phyloP scores from a whole-genome alignment of 1,140 invertebrate genomes.

The Apis florea region DNA sequence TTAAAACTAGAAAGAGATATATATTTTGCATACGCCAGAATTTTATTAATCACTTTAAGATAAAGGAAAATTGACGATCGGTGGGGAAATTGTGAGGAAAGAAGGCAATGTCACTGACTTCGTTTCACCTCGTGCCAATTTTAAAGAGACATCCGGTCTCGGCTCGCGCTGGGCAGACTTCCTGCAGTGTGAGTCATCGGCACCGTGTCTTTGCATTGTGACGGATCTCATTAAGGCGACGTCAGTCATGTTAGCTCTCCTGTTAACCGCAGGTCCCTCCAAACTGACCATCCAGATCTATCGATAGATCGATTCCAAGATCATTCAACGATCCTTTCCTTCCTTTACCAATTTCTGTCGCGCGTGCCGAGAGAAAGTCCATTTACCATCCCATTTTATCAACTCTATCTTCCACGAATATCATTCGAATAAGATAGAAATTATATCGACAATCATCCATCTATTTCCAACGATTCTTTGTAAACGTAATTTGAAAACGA shows the following conservation, averaged over 20 bases:
- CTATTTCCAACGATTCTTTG: too few relatives aligned
- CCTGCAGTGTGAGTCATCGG: slow-evolving; percentile 46
- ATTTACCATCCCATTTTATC: slow-evolving; percentile 6
- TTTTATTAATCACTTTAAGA: too few relatives aligned
- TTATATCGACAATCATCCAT: too few relatives aligned
- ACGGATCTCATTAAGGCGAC: slow-evolving; percentile 49
- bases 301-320: slow-evolving; percentile 20
- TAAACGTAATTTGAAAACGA: too few relatives aligned
- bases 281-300: slow-evolving; percentile 28
- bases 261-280: slow-evolving; percentile 23
- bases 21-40: too few relatives aligned
- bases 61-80: neutral
- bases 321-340: neutral
- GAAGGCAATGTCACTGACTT: slow-evolving; percentile 41
- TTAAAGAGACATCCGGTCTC: slow-evolving; percentile 45
- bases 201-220: slow-evolving; percentile 29
- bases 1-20: too few relatives aligned
- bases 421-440: neutral
- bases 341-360: slow-evolving; percentile 5
- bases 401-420: neutral
- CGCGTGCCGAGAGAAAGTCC: slow-evolving; percentile 29
- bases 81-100: neutral
- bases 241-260: slow-evolving; percentile 23
- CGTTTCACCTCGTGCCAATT: slow-evolving; percentile 62
- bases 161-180: slow-evolving; percentile 30